Percentiles rank a stretch among this genome's conserved stretches.
These are phyloP conservation scores for Drosophila mimetica DNA, from an alignment of 2,888 invertebrate genomes.

Conservation along the genomic window DNA sequence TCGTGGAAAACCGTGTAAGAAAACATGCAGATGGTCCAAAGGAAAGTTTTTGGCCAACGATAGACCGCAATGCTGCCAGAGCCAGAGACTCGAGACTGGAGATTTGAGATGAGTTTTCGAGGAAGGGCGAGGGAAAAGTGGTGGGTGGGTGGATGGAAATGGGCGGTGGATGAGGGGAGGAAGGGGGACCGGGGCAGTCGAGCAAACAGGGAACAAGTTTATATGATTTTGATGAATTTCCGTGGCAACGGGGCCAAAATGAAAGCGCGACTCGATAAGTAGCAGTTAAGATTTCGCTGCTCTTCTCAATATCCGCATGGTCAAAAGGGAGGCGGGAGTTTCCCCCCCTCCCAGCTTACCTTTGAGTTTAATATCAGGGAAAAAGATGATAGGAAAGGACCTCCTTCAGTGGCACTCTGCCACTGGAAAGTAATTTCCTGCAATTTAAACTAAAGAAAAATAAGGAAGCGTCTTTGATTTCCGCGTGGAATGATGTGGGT, in stretches of 20 bases:
- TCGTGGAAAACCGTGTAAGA: constrained; percentile 49
- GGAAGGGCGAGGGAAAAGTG: constrained; percentile 12
- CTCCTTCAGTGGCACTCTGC: constrained; percentile 14
- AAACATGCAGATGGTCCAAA: constrained; percentile 75
- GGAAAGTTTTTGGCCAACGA: constrained; percentile 72
- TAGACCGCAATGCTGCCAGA: constrained; percentile 65
- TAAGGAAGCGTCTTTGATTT: constrained; percentile 80
- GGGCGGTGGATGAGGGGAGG: too few relatives aligned
- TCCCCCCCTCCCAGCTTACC: constrained; percentile 14
- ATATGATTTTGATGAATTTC: constrained; percentile 80
- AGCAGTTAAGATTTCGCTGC: constrained; percentile 75
- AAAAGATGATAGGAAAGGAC: constrained; percentile 45
- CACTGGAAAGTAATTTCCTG: constrained; percentile 79
- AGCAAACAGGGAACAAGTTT: constrained; percentile 67
- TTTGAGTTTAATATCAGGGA: constrained; percentile 73
- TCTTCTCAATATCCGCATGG: constrained; percentile 47
- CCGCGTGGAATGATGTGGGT: constrained; percentile 76
- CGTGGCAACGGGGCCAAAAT: constrained; percentile 80
- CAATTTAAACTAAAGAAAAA: constrained; percentile 79
- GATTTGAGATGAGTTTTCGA: constrained; percentile 18
- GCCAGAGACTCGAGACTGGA: constrained; percentile 23
- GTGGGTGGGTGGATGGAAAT: neutral
- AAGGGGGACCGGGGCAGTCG: constrained; percentile 1
- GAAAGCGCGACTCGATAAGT: constrained; percentile 74
- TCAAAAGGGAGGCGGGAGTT: constrained; percentile 18